Base-by-base conservation (phyloP, 2,113 vertebrate genomes). In the Athene noctua region DNA sequence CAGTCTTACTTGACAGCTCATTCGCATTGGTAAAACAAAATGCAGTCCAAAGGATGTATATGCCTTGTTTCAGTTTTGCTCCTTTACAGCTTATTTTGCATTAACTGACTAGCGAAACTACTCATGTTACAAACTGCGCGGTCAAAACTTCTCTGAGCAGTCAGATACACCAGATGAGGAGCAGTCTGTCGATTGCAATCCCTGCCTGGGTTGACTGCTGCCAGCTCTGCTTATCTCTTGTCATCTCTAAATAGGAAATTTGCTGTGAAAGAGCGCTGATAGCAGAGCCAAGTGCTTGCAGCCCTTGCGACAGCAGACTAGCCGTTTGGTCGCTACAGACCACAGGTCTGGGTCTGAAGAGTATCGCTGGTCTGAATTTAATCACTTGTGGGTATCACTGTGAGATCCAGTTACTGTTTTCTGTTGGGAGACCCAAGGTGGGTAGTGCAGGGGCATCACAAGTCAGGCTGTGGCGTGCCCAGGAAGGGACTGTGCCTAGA, bases 81-180 rank as follows among this genome's bases (percentile, higher is more conserved):
- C 20, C 34, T 75, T 32, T 21, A 65, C 51, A n/a, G 13, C 10
- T 40, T 22, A 8, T 52, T 65, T 72, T 4, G 1, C 2, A 0
- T 29, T 29, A 36, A 36, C 8, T 12, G 18, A 4, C 6, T 12
- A 4, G 26, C 17, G 47, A 77, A 72, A 63, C 42, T 15, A 6
- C 49, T 63, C n/a, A 0, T 1, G 1, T 26, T 67, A 8, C 18
- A 7, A 44, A 23, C 32, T 22, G 21, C 36, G 18, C 1, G 1
- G 15, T 17, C 65, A 14, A 9, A 65, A 26, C 27, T 40, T 36
- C 40, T 70, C 38, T 0, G 3, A 15, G 54, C 29, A 5, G 66
- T 40, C 1, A 0, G 14, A 40, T 27, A 2, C 0, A 0, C 14
- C n/a, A 4, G 15, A 3, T 6, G n/a, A 46, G 40, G 46, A 70